phyloP scores from a whole-genome alignment of 1,140 invertebrate species.

The Zophobas morio region DNA sequence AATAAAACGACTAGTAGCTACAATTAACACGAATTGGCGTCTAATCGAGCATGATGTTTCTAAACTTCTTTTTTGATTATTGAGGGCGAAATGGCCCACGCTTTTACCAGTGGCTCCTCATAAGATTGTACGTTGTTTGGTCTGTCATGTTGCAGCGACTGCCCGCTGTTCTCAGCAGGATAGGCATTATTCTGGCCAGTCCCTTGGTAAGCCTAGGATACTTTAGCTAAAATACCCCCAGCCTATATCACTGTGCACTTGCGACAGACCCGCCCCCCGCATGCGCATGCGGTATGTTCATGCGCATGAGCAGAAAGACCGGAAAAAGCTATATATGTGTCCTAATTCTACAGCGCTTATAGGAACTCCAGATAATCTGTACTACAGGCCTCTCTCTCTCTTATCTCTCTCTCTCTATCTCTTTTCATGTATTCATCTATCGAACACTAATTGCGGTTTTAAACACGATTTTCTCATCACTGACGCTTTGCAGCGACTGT shows the following conservation, averaged over 20 bases:
- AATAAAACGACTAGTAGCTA: constrained; percentile 38
- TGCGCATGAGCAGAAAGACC: constrained; percentile 30
- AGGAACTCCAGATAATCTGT: constrained; percentile 5
- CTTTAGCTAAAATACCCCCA: constrained; percentile 48
- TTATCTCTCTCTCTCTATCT: constrained; percentile 10
- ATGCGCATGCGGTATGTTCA: constrained; percentile 45
- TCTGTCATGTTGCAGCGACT: constrained; percentile 86
- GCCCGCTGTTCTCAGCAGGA: constrained; percentile 92
- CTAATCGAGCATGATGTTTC: constrained; percentile 39
- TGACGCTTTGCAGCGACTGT: neutral
- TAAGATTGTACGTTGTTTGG: constrained; percentile 69
- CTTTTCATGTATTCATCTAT: constrained; percentile 12
- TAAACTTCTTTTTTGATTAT: constrained; percentile 40
- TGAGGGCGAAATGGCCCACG: constrained; percentile 50
- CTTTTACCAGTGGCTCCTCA: constrained; percentile 55
- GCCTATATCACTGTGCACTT: constrained; percentile 46
- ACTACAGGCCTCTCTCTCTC: constrained; percentile 31
- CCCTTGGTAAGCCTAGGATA: constrained; percentile 87
- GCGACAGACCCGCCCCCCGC: constrained; percentile 35
- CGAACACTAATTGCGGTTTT: constrained; percentile 9
- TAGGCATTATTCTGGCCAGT: constrained; percentile 93
- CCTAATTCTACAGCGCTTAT: constrained; percentile 22
- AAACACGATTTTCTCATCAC: constrained; percentile 2
- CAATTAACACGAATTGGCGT: constrained; percentile 38
- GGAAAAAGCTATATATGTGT: neutral